Conservation (phyloP, 2,888 invertebrate genomes). For the Abrostola tripartita region DNA sequence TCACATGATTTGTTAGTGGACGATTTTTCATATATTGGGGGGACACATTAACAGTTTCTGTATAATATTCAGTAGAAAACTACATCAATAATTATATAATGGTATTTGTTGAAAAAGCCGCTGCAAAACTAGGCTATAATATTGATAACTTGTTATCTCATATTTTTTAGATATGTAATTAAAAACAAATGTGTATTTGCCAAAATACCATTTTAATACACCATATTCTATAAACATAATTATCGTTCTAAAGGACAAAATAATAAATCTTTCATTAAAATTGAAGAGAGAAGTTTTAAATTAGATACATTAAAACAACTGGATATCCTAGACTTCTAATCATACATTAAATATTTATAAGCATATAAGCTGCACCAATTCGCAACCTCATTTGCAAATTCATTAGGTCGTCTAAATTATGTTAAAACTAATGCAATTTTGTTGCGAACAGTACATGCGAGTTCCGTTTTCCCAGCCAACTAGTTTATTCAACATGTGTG, state of each 20-base stretch:
- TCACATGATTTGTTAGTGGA: too few species aligned
- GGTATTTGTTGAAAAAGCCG: too few species aligned
- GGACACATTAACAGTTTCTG: too few species aligned
- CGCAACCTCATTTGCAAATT: slow-evolving; percentile 6
- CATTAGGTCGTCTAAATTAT: slow-evolving; percentile 2
- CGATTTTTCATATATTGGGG: too few species aligned
- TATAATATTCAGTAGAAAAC: too few species aligned
- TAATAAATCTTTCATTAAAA: too few species aligned
- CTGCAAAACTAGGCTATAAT: too few species aligned
- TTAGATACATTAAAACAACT: not conserved
- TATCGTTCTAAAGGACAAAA: not conserved
- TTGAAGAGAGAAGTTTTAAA: not conserved
- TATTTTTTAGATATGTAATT: too few species aligned
- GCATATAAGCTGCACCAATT: not conserved
- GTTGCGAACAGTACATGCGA: slow-evolving; percentile 59
- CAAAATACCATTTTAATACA: too few species aligned
- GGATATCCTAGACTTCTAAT: not conserved
- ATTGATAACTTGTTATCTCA: too few species aligned
- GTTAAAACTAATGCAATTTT: slow-evolving; percentile 20
- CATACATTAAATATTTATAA: not conserved
- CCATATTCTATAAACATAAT: slow-evolving; percentile 7
- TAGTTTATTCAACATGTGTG: slow-evolving; percentile 64
- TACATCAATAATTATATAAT: too few species aligned
- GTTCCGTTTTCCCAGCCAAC: slow-evolving; percentile 73
- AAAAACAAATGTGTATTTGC: too few species aligned